These are phyloP conservation scores for Trichonephila inaurata DNA, from an alignment of 1,140 invertebrate species.

Conservation along the genomic window DNA sequence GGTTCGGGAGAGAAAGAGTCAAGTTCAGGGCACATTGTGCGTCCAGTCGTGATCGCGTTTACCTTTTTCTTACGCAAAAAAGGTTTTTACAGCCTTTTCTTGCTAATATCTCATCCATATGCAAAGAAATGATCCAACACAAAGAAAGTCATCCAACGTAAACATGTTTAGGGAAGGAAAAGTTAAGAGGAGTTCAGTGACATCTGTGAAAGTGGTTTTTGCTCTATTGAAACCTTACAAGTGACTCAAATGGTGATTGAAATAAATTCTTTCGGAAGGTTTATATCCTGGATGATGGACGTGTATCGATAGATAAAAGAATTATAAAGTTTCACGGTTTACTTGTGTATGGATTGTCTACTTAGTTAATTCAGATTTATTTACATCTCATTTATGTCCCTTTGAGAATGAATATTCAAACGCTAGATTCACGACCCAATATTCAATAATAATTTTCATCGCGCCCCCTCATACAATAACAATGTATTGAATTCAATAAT, in stretches of 20 bases:
- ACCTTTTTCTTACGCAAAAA: not conserved
- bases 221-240: not conserved
- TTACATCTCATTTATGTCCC: too few relatives aligned
- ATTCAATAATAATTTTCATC: too few relatives aligned
- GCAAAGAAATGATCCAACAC: not conserved
- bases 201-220: not conserved
- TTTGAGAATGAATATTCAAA: too few relatives aligned
- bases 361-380: too few relatives aligned
- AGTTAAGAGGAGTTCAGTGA: constrained; percentile 20
- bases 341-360: too few relatives aligned
- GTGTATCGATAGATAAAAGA: too few relatives aligned
- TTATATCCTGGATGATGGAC: not conserved
- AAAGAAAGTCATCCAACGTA: constrained; percentile 9
- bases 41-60: not conserved
- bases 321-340: too few relatives aligned
- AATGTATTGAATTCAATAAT: too few relatives aligned
- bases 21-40: constrained; percentile 12
- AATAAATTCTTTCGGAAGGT: not conserved
- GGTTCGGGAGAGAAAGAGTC: not conserved
- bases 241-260: not conserved
- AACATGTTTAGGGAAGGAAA: constrained; percentile 11
- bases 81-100: not conserved
- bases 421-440: too few relatives aligned
- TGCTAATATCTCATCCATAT: constrained; percentile 45
- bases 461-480: too few relatives aligned